These are phyloP conservation scores for Lepus timidus DNA, from an alignment of 2,113 vertebrate species.

Conservation along the genomic window DNA sequence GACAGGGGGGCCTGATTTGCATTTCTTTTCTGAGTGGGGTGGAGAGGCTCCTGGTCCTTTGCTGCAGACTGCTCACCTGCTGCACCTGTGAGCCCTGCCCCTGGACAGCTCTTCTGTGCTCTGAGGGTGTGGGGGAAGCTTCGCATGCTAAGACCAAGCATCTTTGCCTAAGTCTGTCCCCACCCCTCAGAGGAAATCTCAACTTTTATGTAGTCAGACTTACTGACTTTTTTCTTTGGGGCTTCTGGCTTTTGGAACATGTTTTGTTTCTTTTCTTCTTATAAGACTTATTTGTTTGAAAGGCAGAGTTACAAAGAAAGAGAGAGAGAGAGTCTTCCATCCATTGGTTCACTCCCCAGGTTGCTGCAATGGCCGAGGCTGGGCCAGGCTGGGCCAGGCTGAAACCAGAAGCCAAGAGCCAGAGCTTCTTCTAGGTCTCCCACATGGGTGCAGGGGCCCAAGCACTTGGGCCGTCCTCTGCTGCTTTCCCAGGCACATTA, in stretches of 20 bases:
- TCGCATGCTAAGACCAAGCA: background rate
- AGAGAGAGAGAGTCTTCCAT: no score
- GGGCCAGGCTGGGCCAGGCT: no score
- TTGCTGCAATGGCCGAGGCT: no score
- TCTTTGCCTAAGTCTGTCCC: background rate
- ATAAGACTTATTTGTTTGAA: no score
- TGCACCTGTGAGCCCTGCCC: background rate
- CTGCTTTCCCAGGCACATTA: no score
- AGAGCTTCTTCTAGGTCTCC: no score
- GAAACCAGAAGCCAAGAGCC: no score
- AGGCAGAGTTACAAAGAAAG: no score
- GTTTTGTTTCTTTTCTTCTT: no score
- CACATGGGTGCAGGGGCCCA: no score
- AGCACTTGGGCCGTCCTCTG: no score
- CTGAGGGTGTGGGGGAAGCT: background rate
- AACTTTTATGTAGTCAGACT: background rate
- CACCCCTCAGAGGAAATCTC: background rate
- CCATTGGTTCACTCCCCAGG: no score
- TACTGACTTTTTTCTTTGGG: background rate
- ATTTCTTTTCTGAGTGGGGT: conserved; percentile 33
- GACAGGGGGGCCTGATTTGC: conserved; percentile 26
- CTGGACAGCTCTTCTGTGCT: background rate
- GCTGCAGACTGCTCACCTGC: background rate
- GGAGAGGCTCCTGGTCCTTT: background rate
- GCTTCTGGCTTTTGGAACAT: background rate